Base-by-base conservation (phyloP, 2,888 invertebrate species). In the Itoplectis maculator region DNA sequence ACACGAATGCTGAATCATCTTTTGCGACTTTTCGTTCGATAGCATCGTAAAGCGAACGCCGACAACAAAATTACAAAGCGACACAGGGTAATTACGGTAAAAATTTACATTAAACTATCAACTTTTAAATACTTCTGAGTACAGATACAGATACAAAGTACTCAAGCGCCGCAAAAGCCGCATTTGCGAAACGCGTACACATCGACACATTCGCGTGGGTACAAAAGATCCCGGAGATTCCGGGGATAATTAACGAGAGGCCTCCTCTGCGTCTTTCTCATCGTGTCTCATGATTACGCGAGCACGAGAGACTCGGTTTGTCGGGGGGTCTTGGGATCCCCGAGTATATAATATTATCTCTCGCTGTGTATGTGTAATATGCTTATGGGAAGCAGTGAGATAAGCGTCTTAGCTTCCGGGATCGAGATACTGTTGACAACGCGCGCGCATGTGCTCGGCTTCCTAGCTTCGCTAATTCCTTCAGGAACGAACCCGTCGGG, bases 251-350 rank as follows among this genome's bases (percentile, higher is more conserved):
- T 75, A 75, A 66, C 56, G 37, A 18, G 37, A 56, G 42, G 18
- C 45, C 45, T n/a, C n/a, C n/a, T n/a, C n/a, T n/a, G 56, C 15
- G 54, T 68, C 23, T 45, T 63, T 20, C 9, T 35, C 59, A 11
- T 49, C 73, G 63, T 51, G 37, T 54, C 66, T 56, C 66, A 54
- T 68, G 66, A 75, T 75, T 75, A 56, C 66, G 75, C 66, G 75
- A 66, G 35, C 56, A 68, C 56, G 75, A 75, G 56, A 66, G 75
- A 37, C 56, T 45, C 13, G 29, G 37, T 66, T 68, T 59, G 45
- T 68, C 35, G 45, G 66, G 45, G 66, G n/a, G 66, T 11, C 35
- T 56, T 23, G 35, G 35, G 20, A 56, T 68, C 56, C 45, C 75
- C 35, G 18, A 45, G 45, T 68, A 45, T 18, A 47, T 73, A 47